phyloP scores from a whole-genome alignment of 2,113 vertebrate species.

The Tringa solitaria region DNA sequence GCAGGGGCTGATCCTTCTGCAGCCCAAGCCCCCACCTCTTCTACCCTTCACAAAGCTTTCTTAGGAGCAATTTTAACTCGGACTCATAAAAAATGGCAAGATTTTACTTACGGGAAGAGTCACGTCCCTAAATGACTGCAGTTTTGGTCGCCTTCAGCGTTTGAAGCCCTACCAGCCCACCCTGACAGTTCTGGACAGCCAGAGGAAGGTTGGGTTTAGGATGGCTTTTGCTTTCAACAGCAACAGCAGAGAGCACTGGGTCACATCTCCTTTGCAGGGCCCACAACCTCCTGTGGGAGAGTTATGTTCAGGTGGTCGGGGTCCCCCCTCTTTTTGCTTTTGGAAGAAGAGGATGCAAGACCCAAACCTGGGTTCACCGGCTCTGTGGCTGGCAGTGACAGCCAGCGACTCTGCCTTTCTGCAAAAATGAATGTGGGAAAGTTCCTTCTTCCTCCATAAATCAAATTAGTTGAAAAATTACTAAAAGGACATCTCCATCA shows the following conservation, averaged over 20 bases:
- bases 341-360: background rate
- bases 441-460: slow-evolving; percentile 40
- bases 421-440: slow-evolving; percentile 42
- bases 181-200: background rate
- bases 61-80: slow-evolving; percentile 38
- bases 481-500: background rate
- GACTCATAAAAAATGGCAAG: background rate
- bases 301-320: background rate
- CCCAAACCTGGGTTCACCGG: rapidly evolving
- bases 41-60: slow-evolving; percentile 25
- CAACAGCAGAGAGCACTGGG: background rate
- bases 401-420: background rate
- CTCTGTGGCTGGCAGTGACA: background rate
- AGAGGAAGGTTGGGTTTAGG: background rate
- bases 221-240: background rate
- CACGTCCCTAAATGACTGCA: background rate
- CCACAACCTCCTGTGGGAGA: background rate
- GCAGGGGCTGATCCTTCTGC: background rate
- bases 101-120: background rate
- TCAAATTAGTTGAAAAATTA: slow-evolving; percentile 44
- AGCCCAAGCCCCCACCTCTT: background rate
- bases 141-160: background rate
- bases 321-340: background rate
- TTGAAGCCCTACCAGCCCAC: background rate
- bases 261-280: rapidly evolving